Evolutionary conservation across 2,797 vertebrate species (phyloP), one percentile per base, ranked within the genome.

Genomic region (Pelodytes ibericus): DNA sequence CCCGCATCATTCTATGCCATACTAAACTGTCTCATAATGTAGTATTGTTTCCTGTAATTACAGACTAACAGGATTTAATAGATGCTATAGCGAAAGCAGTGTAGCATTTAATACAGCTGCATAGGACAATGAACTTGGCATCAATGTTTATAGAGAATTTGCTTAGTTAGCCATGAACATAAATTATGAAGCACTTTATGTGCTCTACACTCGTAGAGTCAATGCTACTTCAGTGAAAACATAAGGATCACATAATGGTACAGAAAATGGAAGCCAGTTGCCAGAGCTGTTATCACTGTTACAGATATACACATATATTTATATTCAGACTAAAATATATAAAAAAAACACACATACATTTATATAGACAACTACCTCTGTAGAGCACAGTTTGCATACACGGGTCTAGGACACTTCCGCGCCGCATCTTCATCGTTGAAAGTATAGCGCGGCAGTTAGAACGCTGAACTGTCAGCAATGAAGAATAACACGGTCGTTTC

Each of bases 31-130:
- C 44, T 39, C 41, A 69, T 68, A 74, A 69, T 74, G 33, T 57
- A 69, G 44, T 57, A 79, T 74, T 79, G 77, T 79, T 73, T 47
- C 71, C 64, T 74, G 53, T 79, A 79, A 79, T 79, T 79, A 79
- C 64, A 78, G 71, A 67, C 70, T 62, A 61, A 53, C 69, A 63
- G 64, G 33, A 69, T 74, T 69, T 73, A 69, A 74, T 73, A 79
- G 77, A 69, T 59, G 71, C 33, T 74, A 41, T 73, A 73, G 64
- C 62, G 53, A 74, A 58, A 62, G 57, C 71, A 73, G 41, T 57
- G 64, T 67, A 69, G 71, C 77, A 79, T 74, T 73, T 79, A 79
- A 73, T 79, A 63, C 77, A 69, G 77, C 77, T 79, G 71, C 63
- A 69, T 62, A 69, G 64, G 77, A 74, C 71, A 47, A 79, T 79